Percentiles rank a stretch among this genome's conserved stretches.
Conservation (phyloP, 2,113 vertebrate genomes). For the Ammodytes dubius region DNA sequence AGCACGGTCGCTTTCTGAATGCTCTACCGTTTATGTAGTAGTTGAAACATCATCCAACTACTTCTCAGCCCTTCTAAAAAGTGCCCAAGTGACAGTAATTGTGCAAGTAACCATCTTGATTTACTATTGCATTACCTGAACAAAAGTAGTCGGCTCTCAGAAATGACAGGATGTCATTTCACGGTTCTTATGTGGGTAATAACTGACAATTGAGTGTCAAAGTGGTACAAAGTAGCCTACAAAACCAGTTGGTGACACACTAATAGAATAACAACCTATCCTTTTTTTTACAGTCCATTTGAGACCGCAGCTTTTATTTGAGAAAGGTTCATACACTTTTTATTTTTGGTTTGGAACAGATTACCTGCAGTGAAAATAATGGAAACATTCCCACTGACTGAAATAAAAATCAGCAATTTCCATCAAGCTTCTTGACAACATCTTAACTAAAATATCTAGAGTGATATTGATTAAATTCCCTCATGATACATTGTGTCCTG, state of each 20-base stretch:
- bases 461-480: constrained; percentile 23
- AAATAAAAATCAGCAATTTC: constrained; percentile 3
- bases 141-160: too few species aligned
- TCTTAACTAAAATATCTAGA: constrained; percentile 29
- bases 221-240: too few species aligned
- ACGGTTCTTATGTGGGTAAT: too few species aligned
- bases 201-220: neutral
- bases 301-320: neutral
- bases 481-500: neutral
- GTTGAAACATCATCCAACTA: neutral
- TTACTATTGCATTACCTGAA: too few species aligned
- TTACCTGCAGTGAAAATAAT: neutral
- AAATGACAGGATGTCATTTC: too few species aligned
- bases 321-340: neutral
- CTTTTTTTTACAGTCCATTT: neutral
- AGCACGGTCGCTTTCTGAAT: neutral
- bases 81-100: neutral
- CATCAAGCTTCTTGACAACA: constrained; percentile 22
- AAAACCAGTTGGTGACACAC: neutral
- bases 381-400: neutral
- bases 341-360: neutral
- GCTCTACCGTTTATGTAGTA: neutral
- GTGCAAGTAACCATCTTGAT: neutral
- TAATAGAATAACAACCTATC: neutral
- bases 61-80: neutral